These are phyloP conservation scores for Sphinx pinastri DNA, from an alignment of 2,888 invertebrate species.

Conservation along the genomic window DNA sequence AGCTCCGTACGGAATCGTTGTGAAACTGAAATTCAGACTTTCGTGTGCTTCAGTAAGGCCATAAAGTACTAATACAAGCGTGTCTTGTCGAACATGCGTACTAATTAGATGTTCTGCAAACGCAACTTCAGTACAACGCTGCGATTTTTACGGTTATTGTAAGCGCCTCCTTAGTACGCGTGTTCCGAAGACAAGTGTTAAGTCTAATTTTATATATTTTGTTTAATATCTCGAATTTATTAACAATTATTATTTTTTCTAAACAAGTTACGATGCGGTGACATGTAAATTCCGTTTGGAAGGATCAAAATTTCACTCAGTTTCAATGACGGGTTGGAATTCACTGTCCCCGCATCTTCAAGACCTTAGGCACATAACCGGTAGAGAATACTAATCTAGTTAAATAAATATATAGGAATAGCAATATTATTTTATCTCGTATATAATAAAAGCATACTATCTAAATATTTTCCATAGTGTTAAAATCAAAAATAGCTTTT, in stretches of 20 bases:
- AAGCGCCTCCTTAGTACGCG: not conserved
- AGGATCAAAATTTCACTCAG: not conserved
- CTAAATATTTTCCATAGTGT: conserved; percentile 22
- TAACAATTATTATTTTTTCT: conserved; percentile 14
- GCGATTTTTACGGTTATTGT: not conserved
- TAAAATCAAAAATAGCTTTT: conserved; percentile 24
- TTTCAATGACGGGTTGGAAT: not conserved
- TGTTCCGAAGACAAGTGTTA: conserved; percentile 10
- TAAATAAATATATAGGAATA: conserved; percentile 24
- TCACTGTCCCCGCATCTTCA: conserved; percentile 3
- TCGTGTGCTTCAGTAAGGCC: conserved; percentile 23
- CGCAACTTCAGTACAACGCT: not conserved
- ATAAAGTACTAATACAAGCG: conserved; percentile 24
- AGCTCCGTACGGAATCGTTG: conserved; percentile 27
- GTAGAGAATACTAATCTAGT: conserved; percentile 22
- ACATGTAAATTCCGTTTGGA: not conserved
- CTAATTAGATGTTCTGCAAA: not conserved
- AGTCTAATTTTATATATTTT: conserved; percentile 24
- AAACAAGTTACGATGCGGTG: conserved; percentile 12
- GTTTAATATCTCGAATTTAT: conserved; percentile 20
- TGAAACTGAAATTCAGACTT: conserved; percentile 25
- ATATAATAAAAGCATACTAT: conserved; percentile 22
- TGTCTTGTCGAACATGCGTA: conserved; percentile 8
- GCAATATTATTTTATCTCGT: conserved; percentile 14
- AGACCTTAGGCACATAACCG: conserved; percentile 23